phyloP scores from a whole-genome alignment of 2,797 vertebrate genomes.

The Trematomus bernacchii region DNA sequence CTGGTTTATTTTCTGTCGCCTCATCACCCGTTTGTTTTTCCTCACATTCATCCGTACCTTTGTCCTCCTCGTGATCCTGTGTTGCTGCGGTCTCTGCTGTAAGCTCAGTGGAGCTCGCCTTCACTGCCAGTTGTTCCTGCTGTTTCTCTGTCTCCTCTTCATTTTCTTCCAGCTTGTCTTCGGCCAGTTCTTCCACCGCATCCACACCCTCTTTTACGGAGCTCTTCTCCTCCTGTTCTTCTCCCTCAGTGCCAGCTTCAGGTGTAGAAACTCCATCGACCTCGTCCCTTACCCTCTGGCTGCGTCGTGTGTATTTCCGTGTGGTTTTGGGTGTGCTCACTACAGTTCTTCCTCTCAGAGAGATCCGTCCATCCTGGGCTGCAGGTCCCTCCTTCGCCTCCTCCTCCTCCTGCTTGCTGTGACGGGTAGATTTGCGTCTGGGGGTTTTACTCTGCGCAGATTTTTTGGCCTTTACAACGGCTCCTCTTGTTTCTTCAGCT shows the following conservation, averaged over 20 bases:
- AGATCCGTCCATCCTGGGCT: not conserved
- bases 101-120: constrained; percentile 5
- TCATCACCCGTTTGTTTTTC: not conserved
- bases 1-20: not conserved
- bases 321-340: not conserved
- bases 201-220: not conserved
- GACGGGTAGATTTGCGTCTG: constrained; percentile 6
- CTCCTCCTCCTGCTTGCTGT: constrained; percentile 5
- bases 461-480: not conserved
- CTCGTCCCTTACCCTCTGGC: constrained; percentile 2
- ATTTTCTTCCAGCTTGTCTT: constrained; percentile 6
- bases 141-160: constrained; percentile 3
- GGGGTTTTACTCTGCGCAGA: constrained; percentile 6
- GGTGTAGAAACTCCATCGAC: not conserved
- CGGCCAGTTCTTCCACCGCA: not conserved
- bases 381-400: not conserved
- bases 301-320: constrained; percentile 4
- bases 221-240: constrained; percentile 4
- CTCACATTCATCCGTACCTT: not conserved
- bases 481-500: not conserved
- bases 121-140: not conserved
- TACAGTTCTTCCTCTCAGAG: constrained; percentile 38
- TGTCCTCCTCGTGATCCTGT: not conserved
- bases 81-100: constrained; percentile 5
- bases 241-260: not conserved